Percentiles rank a stretch among this genome's conserved stretches.
Evolutionary conservation across 2,113 vertebrate species (phyloP).

Genomic region (Megalops atlanticus): DNA sequence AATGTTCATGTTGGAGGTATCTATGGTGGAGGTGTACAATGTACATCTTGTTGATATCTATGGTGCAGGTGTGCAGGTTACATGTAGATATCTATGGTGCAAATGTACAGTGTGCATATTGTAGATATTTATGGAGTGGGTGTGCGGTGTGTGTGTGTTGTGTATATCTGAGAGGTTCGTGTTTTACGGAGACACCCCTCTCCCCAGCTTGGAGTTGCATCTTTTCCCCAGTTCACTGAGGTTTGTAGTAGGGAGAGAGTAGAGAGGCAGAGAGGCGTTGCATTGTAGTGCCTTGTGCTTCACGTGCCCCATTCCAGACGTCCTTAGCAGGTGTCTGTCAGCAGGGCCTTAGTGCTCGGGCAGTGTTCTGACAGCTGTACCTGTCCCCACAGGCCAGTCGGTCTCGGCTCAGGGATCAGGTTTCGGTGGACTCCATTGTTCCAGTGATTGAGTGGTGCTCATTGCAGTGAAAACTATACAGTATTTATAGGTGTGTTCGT

Average conservation of each 20-base stretch:
- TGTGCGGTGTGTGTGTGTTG: neutral
- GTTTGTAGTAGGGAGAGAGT: neutral
- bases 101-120: neutral
- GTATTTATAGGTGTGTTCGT: too few relatives aligned
- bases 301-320: too few relatives aligned
- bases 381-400: neutral
- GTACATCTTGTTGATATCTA: neutral
- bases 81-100: neutral
- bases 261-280: too few relatives aligned
- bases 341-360: neutral
- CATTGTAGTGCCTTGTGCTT: too few relatives aligned
- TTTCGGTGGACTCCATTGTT: neutral
- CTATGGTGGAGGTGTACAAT: neutral
- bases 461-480: conserved; percentile 2
- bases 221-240: neutral
- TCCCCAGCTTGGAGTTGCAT: neutral
- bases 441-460: neutral
- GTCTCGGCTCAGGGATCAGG: neutral
- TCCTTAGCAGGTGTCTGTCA: neutral
- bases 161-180: neutral
- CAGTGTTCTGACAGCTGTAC: neutral
- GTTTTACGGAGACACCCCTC: too few relatives aligned
- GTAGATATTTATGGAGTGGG: neutral
- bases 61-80: neutral
- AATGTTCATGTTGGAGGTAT: neutral